Percentiles rank a stretch among this genome's conserved stretches.
These are phyloP conservation scores for Paragorgia papillata DNA, from an alignment of 92 coral and sea anemone genomes.

Conservation along the genomic window DNA sequence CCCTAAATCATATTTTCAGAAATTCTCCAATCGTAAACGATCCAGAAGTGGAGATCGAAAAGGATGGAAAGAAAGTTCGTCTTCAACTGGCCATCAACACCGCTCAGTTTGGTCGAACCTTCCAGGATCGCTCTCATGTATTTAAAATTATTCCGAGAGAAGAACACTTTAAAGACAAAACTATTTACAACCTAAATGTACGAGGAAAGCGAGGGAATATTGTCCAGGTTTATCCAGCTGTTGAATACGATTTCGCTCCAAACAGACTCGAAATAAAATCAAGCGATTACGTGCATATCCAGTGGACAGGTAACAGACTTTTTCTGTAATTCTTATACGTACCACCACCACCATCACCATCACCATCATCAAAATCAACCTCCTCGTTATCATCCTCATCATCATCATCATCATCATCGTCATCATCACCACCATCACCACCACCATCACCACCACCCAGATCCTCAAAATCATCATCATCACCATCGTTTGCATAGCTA, in stretches of 20 bases:
- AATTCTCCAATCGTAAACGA: constrained; percentile 78
- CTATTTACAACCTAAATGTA: constrained; percentile 77
- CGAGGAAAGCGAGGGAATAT: constrained; percentile 96
- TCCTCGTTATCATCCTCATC: no score
- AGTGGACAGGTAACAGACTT: constrained; percentile 81
- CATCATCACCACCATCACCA: no score
- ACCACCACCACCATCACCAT: no score
- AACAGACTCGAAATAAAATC: constrained; percentile 57
- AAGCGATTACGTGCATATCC: constrained; percentile 75
- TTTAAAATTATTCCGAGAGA: constrained; percentile 66
- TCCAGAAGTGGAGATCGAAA: constrained; percentile 71
- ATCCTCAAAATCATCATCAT: no score
- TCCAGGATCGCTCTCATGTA: constrained; percentile 91
- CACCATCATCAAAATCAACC: no score
- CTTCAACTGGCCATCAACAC: constrained; percentile 94
- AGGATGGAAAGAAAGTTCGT: constrained; percentile 58
- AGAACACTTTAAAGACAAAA: constrained; percentile 55
- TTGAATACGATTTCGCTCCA: constrained; percentile 94
- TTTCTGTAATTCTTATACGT: no score
- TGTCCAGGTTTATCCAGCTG: constrained; percentile 90
- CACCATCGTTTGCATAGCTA: no score
- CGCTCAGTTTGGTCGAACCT: constrained; percentile 95
- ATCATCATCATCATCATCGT: no score
- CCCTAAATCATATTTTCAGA: constrained; percentile 45
- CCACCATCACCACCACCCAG: no score